A percentile compares a stretch with the other conserved stretches of the same genome.
phyloP scores from a whole-genome alignment of 2,888 invertebrate species.

The Andrena hattorfiana region DNA sequence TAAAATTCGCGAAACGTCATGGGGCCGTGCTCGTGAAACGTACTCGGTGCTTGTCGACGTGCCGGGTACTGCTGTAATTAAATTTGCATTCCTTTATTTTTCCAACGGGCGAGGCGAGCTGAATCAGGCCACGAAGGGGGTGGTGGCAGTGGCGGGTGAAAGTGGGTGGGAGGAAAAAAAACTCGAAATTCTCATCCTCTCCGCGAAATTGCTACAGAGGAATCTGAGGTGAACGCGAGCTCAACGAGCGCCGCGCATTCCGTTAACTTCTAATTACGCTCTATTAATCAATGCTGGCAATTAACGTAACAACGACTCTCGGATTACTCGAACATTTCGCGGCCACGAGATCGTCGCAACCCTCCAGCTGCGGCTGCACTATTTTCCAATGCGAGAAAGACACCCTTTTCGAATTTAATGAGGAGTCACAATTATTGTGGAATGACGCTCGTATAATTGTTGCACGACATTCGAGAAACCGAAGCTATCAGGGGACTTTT shows the following conservation, averaged over 20 bases:
- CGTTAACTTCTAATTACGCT: conserved; percentile 26
- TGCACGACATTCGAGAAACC: no score
- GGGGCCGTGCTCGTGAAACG: conserved; percentile 20
- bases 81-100: conserved; percentile 62
- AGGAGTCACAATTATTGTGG: no score
- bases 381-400: no score
- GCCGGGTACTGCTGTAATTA: conserved; percentile 55
- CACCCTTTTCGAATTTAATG: no score
- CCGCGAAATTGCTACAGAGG: conserved; percentile 19
- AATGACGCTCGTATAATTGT: no score
- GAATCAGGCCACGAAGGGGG: conserved; percentile 41
- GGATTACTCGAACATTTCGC: background rate
- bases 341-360: no score
- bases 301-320: background rate
- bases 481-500: no score
- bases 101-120: conserved; percentile 8
- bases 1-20: conserved; percentile 52
- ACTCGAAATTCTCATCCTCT: conserved; percentile 10
- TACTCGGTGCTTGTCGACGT: conserved; percentile 30
- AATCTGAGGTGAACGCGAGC: conserved; percentile 8
- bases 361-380: no score
- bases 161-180: conserved; percentile 20
- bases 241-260: background rate
- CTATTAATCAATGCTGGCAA: conserved; percentile 22
- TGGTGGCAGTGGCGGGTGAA: no score